A percentile compares a stretch with the other conserved stretches of the same genome.
Conservation (phyloP, 92 coral and sea anemone species). For the Virgularia gustaviana region DNA sequence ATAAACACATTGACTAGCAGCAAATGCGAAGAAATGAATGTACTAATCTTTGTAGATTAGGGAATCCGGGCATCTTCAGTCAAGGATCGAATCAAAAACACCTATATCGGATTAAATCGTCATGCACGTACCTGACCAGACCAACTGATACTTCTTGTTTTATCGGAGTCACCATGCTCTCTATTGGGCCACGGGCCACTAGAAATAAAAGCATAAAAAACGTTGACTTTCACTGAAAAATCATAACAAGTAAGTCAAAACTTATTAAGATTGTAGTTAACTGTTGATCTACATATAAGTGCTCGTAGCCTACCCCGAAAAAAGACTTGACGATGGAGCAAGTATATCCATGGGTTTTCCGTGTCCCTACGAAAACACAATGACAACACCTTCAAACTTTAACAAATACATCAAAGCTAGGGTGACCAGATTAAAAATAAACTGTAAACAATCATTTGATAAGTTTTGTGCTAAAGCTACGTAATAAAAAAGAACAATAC, state of each 20-base stretch:
- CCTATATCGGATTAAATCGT: too few relatives aligned
- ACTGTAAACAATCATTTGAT: neutral
- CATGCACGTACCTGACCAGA: conserved; percentile 97
- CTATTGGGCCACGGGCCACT: conserved; percentile 86
- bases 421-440: too few relatives aligned
- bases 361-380: neutral
- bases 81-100: too few relatives aligned
- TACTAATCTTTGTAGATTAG: neutral
- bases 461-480: neutral
- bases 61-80: neutral
- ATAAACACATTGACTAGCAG: too few relatives aligned
- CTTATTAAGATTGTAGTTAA: too few relatives aligned
- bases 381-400: neutral
- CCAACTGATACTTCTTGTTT: conserved; percentile 88
- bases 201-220: neutral
- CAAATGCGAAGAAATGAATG: too few relatives aligned
- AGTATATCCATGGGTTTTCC: conserved; percentile 64
- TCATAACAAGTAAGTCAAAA: too few relatives aligned
- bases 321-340: conserved; percentile 79
- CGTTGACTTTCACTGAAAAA: neutral
- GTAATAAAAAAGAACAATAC: neutral
- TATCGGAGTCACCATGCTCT: conserved; percentile 64
- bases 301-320: conserved; percentile 63
- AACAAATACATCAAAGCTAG: neutral
- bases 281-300: neutral